Conservation (phyloP, 2,797 vertebrate species). For the Lacerta bilineata region DNA sequence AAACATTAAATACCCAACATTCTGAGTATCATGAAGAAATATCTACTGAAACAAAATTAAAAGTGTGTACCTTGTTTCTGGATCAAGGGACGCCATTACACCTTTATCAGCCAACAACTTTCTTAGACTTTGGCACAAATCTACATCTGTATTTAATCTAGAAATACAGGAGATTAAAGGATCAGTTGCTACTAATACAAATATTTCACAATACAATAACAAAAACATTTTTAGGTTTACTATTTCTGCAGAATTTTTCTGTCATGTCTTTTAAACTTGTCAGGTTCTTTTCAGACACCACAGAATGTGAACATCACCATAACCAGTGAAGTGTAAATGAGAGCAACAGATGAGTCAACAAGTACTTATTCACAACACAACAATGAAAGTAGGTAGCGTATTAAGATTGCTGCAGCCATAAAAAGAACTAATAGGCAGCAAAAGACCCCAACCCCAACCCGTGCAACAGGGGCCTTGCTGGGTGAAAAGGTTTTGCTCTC, state of each 20-base stretch:
- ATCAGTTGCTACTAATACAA: not conserved
- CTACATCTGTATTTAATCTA: constrained; percentile 96
- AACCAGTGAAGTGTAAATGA: not conserved
- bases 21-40: not conserved
- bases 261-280: not conserved
- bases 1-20: not conserved
- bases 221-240: not conserved
- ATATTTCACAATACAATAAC: not conserved
- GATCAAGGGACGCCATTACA: constrained; percentile 86
- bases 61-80: constrained; percentile 88
- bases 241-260: not conserved
- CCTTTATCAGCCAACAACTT: constrained; percentile 85
- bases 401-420: not conserved
- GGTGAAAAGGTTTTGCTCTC: not conserved
- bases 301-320: not conserved
- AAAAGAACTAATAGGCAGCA: not conserved
- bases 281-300: not conserved
- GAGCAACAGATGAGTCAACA: not conserved
- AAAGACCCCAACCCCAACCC: too few species aligned
- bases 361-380: not conserved
- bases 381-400: not conserved
- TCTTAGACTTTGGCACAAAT: constrained; percentile 91
- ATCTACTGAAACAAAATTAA: not conserved
- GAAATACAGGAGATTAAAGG: constrained; percentile 54
- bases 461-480: not conserved